Evolutionary conservation across 2,113 vertebrate species (phyloP).

Genomic region (Thalassarche chlororhynchos): DNA sequence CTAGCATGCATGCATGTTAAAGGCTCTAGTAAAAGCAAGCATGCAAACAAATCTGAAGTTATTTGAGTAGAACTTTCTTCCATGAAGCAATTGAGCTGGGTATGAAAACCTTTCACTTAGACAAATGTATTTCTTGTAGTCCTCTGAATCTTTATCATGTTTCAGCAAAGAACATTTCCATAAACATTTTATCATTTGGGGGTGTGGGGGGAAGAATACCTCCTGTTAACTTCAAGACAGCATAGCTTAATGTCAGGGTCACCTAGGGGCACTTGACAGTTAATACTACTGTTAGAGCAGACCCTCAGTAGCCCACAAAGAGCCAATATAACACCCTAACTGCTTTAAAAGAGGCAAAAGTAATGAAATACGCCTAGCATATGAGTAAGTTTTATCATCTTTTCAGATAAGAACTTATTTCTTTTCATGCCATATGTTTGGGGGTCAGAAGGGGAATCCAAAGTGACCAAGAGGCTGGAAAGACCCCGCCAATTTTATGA

Average conservation of each 20-base stretch:
- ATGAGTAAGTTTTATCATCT: background rate
- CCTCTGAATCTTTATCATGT: background rate
- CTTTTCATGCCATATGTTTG: background rate
- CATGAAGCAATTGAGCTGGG: background rate
- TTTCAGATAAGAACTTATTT: background rate
- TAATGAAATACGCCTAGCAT: background rate
- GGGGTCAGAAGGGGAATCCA: background rate
- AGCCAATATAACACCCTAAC: background rate
- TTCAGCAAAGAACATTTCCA: background rate
- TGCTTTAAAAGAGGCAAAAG: background rate
- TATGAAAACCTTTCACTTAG: background rate
- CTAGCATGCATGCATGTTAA: background rate
- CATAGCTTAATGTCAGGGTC: background rate
- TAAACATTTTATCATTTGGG: background rate
- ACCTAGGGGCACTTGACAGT: background rate
- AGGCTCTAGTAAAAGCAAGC: background rate
- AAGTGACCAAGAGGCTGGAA: background rate
- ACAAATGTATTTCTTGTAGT: background rate
- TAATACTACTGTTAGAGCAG: background rate
- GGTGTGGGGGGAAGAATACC: rapidly evolving
- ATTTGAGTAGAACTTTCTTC: background rate
- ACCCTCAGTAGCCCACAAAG: background rate
- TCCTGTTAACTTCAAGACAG: background rate
- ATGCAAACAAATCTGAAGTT: background rate
- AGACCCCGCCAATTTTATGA: background rate